A percentile compares a stretch with the other conserved stretches of the same genome.
Evolutionary conservation across 2,888 invertebrate species (phyloP).

Genomic region (Carcina quercana): DNA sequence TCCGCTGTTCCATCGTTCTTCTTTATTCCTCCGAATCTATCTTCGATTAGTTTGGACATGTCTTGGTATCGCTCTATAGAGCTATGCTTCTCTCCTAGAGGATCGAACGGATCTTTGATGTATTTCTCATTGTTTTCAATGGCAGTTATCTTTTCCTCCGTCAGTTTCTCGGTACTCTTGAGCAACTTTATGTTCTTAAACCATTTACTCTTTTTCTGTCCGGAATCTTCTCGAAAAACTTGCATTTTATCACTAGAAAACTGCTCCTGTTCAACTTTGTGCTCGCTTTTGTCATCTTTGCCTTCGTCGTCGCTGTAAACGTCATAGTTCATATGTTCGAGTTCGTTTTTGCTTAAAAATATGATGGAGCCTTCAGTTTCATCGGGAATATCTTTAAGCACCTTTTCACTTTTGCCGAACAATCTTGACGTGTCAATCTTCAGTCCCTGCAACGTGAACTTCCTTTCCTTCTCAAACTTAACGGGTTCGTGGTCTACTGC

Average conservation of each 20-base stretch:
- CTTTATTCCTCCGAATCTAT: constrained; percentile 73
- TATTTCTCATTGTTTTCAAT: constrained; percentile 53
- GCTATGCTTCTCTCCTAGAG: constrained; percentile 77
- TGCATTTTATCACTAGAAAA: constrained; percentile 67
- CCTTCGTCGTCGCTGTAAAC: constrained; percentile 68
- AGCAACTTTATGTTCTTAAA: constrained; percentile 76
- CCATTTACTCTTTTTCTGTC: constrained; percentile 77
- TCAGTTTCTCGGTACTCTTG: constrained; percentile 57
- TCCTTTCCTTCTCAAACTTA: constrained; percentile 68
- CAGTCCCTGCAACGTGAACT: constrained; percentile 66
- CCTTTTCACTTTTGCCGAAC: constrained; percentile 69
- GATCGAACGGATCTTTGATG: constrained; percentile 74
- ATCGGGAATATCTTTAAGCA: constrained; percentile 68
- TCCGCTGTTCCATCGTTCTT: constrained; percentile 64
- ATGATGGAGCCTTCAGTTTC: constrained; percentile 80
- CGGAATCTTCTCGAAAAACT: constrained; percentile 64
- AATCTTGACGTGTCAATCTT: constrained; percentile 65
- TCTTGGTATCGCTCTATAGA: constrained; percentile 82
- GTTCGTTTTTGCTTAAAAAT: constrained; percentile 78
- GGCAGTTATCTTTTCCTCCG: constrained; percentile 60
- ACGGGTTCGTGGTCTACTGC: constrained; percentile 69
- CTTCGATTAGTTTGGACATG: constrained; percentile 81
- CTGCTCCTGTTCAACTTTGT: constrained; percentile 49
- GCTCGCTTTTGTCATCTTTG: constrained; percentile 61
- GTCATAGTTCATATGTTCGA: constrained; percentile 76